Base-by-base conservation (phyloP, 2,113 vertebrate species). In the Pedetes capensis region DNA sequence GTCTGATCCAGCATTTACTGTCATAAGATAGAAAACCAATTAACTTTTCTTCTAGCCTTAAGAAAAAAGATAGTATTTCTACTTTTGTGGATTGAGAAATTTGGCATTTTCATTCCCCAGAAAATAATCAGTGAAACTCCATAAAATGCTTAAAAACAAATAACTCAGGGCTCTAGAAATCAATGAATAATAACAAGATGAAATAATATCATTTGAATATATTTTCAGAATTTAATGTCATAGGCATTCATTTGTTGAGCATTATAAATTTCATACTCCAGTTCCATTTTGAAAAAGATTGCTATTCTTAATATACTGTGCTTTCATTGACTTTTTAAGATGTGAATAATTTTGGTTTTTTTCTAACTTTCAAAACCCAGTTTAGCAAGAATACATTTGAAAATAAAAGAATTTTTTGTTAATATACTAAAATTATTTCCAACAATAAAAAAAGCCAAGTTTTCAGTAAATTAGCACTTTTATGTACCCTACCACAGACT, bases 381-480 rank as follows among this genome's bases (percentile, higher is more conserved):
- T 27, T 71, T 61, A 55, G 8, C 57, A 74, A 80, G 23, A 83
- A 59, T 79, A 1, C 3, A 88, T 84, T 88, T 29, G 88, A 71
- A 81, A n/a, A 75, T 53, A 92, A 91, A 76, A 22, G 55, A 91
- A n/a, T 72, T 79, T 0, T 75, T 83, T 82, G 29, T 81, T 89
- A 25, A 12, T 42, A 92, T 20, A 83, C n/a, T 90, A 80, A 78
- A 79, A 82, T 69, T 81, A 91, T 89, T 55, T 76, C 37, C 74
- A 69, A 68, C 20, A 75, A 59, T 76, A 86, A 86, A 87, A 89
- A 20, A 53, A 29, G 32, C 32, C 42, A 51, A 91, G 37, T 53
- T 74, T 89, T 22, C 14, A 84, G 23, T 68, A 88, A 91, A 84
- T 83, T 69, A n/a, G 18, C 68, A 10, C 34, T 84, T 76, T 75